Evolutionary conservation across 2,797 vertebrate genomes (phyloP).

Genomic region (Mormyrus proboscirostris): DNA sequence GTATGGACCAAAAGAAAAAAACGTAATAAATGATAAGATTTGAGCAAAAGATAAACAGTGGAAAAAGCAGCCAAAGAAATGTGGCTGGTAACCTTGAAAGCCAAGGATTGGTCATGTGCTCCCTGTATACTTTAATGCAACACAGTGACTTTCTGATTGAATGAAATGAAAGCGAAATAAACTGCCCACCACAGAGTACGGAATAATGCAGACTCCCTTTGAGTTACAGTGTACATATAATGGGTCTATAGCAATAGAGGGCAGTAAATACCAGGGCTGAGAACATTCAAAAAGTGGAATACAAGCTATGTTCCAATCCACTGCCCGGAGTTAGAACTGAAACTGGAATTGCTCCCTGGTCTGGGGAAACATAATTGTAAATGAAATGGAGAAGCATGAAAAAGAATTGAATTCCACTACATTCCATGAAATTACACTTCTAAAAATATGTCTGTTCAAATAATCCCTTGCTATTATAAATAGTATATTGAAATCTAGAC

Average conservation of each 20-base stretch:
- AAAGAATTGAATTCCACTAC: not conserved
- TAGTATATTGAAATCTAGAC: not conserved
- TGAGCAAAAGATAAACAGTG: conserved; percentile 34
- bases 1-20: conserved; percentile 23
- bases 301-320: not conserved
- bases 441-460: not conserved
- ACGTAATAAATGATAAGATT: conserved; percentile 32
- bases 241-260: not conserved
- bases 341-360: not conserved
- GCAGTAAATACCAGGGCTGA: not conserved
- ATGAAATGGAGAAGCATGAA: not conserved
- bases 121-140: not conserved
- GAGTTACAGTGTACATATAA: not conserved
- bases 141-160: not conserved
- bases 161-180: not conserved
- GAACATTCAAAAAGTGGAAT: not conserved
- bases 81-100: conserved; percentile 32
- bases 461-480: not conserved
- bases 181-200: not conserved
- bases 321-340: not conserved
- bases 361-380: not conserved
- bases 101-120: not conserved
- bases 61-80: conserved; percentile 50
- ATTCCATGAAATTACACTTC: not conserved
- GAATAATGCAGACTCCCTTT: not conserved